phyloP scores from a whole-genome alignment of 2,797 vertebrate species.

The Crax fasciolata region DNA sequence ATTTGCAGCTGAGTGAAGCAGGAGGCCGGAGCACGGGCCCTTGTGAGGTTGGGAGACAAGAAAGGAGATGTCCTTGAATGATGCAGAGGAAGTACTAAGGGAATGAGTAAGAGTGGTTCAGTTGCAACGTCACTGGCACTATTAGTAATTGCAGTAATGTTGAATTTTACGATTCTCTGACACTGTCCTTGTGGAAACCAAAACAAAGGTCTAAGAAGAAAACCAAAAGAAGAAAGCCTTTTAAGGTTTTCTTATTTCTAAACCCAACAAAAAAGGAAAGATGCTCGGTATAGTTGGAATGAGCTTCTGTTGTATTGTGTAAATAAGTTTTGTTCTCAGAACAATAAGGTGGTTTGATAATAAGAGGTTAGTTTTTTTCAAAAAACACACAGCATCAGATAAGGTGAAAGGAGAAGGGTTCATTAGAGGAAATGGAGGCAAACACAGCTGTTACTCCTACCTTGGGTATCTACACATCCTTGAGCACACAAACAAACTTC shows the following conservation, averaged over 20 bases:
- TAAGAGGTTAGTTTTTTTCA: not conserved
- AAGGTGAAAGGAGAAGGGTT: not conserved
- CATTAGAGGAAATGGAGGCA: not conserved
- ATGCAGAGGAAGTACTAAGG: not conserved
- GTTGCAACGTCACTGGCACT: not conserved
- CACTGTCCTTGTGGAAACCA: not conserved
- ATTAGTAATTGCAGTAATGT: not conserved
- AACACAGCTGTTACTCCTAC: not conserved
- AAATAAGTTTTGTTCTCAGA: not conserved
- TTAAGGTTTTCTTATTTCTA: not conserved
- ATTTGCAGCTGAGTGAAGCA: not conserved
- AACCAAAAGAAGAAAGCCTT: not conserved
- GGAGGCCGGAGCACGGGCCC: not conserved
- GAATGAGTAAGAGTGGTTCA: not conserved
- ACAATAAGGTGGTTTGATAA: not conserved
- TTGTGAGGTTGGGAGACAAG: not conserved
- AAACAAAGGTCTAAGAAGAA: not conserved
- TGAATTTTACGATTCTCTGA: constrained; percentile 3
- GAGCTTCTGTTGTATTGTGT: not conserved
- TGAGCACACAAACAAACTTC: not conserved
- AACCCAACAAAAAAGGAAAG: not conserved
- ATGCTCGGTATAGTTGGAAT: not conserved
- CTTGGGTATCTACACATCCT: not conserved
- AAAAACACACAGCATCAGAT: not conserved
- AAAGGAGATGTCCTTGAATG: not conserved